These are phyloP conservation scores for Lepidocyrtoides sp. DNA, from an alignment of 2,888 invertebrate genomes.

Conservation along the genomic window DNA sequence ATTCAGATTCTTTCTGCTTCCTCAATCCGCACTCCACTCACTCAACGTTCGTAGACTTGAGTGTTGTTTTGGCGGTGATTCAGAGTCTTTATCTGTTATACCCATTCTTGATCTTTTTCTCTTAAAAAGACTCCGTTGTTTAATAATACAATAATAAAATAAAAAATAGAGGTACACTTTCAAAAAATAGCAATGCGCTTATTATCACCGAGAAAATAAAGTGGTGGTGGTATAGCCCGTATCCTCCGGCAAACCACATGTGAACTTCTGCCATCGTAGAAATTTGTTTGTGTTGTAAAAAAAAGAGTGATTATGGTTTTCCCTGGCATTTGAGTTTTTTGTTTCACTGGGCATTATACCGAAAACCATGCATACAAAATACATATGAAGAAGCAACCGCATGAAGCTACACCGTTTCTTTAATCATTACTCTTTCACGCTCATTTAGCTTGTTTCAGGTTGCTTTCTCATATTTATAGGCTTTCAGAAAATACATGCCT, in stretches of 20 bases:
- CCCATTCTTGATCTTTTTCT: conserved; percentile 9
- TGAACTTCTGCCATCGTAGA: neutral
- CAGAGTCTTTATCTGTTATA: conserved; percentile 48
- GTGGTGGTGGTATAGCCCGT: neutral
- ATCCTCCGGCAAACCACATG: conserved; percentile 62
- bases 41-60: conserved; percentile 56
- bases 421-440: conserved; percentile 62
- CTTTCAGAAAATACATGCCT: neutral
- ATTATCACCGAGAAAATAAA: neutral
- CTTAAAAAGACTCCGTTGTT: conserved; percentile 32
- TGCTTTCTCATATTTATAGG: conserved; percentile 60
- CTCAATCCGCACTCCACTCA: conserved; percentile 47
- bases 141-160: conserved; percentile 22
- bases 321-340: neutral
- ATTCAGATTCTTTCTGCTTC: conserved; percentile 62
- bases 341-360: neutral
- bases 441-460: conserved; percentile 69
- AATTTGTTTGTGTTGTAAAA: conserved; percentile 27
- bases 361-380: neutral
- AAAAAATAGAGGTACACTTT: neutral
- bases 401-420: neutral
- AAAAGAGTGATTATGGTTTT: conserved; percentile 38
- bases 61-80: conserved; percentile 74
- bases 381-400: neutral
- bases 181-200: conserved; percentile 5